Conservation (phyloP, 1,140 invertebrate genomes). For the Euura lappo region DNA sequence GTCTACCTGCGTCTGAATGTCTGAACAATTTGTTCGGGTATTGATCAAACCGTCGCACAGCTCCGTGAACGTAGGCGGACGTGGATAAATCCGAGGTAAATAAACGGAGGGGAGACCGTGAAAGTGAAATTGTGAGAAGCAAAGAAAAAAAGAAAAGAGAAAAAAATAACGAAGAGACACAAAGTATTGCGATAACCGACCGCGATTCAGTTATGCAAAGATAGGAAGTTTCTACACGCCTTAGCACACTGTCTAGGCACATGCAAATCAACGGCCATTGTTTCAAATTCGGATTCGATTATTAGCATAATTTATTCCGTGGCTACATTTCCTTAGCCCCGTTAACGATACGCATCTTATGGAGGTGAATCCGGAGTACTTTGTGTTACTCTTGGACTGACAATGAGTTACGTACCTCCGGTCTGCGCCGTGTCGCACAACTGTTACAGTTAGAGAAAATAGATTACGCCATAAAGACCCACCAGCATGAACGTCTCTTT, state of each 20-base stretch:
- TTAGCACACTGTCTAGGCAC: background rate
- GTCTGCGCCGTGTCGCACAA: background rate
- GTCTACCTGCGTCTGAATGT: background rate
- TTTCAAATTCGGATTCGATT: background rate
- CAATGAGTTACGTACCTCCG: background rate
- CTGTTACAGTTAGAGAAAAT: background rate
- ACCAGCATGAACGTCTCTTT: too few relatives aligned
- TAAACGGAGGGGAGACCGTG: background rate
- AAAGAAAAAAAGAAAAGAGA: too few relatives aligned
- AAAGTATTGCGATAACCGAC: too few relatives aligned
- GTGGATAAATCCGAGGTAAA: background rate
- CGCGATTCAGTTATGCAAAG: background rate
- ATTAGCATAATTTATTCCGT: constrained; percentile 3
- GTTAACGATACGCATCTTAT: constrained; percentile 30
- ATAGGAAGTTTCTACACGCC: background rate
- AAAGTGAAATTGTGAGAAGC: background rate
- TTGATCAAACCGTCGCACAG: background rate
- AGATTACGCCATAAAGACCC: too few relatives aligned
- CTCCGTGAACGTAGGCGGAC: background rate
- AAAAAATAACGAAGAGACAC: too few relatives aligned
- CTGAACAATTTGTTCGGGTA: constrained; percentile 2
- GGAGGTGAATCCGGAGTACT: constrained; percentile 24
- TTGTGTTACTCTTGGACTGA: too few relatives aligned
- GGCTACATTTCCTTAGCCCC: constrained; percentile 8
- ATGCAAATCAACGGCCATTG: background rate